Evolutionary conservation across 2,797 vertebrate genomes (phyloP), one percentile per base, ranked within the genome.

Genomic region (Hozukius guyotensis): DNA sequence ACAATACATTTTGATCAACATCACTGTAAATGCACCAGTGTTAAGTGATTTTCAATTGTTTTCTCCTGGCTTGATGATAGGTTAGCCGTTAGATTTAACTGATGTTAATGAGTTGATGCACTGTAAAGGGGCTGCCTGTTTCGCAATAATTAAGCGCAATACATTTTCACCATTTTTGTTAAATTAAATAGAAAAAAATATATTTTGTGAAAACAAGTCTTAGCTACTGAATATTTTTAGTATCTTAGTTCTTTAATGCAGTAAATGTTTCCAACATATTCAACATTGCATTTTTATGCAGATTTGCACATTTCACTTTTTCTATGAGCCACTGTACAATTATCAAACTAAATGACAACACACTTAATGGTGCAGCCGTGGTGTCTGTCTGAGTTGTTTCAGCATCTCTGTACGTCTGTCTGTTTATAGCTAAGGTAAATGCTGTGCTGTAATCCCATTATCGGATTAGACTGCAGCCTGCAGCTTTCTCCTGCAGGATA

Each of bases 391-490:
- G 52, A 65, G 55, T 86, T 61, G 64, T 86, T 72, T 70, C 14
- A 75, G 57, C 62, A 52, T 80, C 62, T 85, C 46, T 63, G 46
- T 65, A 64, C 16, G 57, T 76, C 78, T 77, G 64, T 93, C 85
- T 91, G 89, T 89, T 92, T 94, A 91, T 93, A 92, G 91, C 79
- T 60, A 77, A 87, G 85, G 90, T 93, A 89, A 91, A 78, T 85
- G 87, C 87, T 84, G 76, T 91, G 82, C 72, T 76, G 83, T 95
- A 95, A 96, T 96, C 95, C 89, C 83, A 90, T 96, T 95, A 96
- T 86, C 29, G 90, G 94, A 95, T 96, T 95, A 94, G 73, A 73
- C 82, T 62, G 65, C 77, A 87, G 84, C 87, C 89, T 85, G 88
- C 86, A 91, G 93, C 91, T 94, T 95, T 95, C 93, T 91, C 92